phyloP scores from a whole-genome alignment of 2,797 vertebrate species.

The Sebastes nivosus region DNA sequence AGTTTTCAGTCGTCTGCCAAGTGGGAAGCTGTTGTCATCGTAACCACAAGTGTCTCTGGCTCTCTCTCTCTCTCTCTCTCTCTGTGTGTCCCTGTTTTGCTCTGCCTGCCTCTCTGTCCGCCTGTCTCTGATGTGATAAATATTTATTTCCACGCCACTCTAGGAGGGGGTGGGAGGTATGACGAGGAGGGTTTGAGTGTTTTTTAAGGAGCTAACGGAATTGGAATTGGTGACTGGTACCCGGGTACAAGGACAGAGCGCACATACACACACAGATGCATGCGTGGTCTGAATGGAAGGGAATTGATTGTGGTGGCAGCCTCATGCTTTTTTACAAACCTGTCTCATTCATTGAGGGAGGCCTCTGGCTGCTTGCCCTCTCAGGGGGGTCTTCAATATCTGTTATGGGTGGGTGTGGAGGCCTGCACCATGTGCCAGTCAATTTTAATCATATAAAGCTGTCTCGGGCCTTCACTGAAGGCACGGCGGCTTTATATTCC shows the following conservation, averaged over 20 bases:
- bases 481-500: conserved; percentile 47
- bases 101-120: neutral
- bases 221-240: conserved; percentile 54
- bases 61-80: neutral
- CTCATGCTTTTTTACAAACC: conserved; percentile 54
- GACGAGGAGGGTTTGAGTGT: conserved; percentile 37
- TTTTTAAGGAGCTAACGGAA: conserved; percentile 63
- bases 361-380: conserved; percentile 51
- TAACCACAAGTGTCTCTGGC: conserved; percentile 58
- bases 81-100: neutral
- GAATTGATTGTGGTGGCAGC: conserved; percentile 62
- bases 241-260: conserved; percentile 9
- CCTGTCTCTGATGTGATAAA: conserved; percentile 64
- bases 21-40: conserved; percentile 61
- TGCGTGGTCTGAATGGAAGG: conserved; percentile 27
- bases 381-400: conserved; percentile 71
- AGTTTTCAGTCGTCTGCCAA: conserved; percentile 47
- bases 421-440: conserved; percentile 63
- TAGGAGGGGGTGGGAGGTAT: neutral
- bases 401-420: conserved; percentile 66
- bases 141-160: conserved; percentile 69
- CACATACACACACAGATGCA: conserved; percentile 4
- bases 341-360: conserved; percentile 63
- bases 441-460: conserved; percentile 81
- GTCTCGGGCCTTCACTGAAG: conserved; percentile 56